Conservation (phyloP, 2,797 vertebrate genomes). For the Sebastes matsubarae region DNA sequence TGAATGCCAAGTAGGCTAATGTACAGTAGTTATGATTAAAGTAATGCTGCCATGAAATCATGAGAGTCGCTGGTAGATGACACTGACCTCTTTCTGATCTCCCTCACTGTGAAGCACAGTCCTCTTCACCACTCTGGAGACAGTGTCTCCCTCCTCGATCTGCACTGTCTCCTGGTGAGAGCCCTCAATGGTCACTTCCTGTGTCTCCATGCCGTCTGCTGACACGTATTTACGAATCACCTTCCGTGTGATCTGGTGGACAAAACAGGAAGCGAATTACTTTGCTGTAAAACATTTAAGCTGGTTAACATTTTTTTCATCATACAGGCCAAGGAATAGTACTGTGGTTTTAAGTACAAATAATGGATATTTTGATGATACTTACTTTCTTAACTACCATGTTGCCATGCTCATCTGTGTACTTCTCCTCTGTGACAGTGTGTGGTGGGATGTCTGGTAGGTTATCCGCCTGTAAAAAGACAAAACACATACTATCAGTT, state of each 20-base stretch:
- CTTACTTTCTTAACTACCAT: conserved; percentile 94
- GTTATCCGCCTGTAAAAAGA: conserved; percentile 85
- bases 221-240: conserved; percentile 90
- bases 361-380: neutral
- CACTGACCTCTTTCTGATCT: conserved; percentile 88
- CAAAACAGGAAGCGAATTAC: neutral
- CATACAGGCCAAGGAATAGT: neutral
- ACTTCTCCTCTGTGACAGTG: conserved; percentile 93
- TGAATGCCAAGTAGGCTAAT: no score
- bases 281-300: neutral
- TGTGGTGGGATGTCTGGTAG: conserved; percentile 91
- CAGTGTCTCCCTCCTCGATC: conserved; percentile 87
- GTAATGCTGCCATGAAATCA: no score
- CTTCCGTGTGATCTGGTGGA: conserved; percentile 90
- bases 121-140: conserved; percentile 93
- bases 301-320: neutral
- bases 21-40: no score
- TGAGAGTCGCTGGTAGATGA: no score
- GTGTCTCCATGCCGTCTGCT: conserved; percentile 87
- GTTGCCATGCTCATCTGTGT: conserved; percentile 92
- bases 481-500: neutral
- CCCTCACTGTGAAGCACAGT: conserved; percentile 89
- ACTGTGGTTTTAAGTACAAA: neutral
- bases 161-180: conserved; percentile 80
- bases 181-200: conserved; percentile 90